phyloP scores from a whole-genome alignment of 2,113 vertebrate species.

The Labeo catla region DNA sequence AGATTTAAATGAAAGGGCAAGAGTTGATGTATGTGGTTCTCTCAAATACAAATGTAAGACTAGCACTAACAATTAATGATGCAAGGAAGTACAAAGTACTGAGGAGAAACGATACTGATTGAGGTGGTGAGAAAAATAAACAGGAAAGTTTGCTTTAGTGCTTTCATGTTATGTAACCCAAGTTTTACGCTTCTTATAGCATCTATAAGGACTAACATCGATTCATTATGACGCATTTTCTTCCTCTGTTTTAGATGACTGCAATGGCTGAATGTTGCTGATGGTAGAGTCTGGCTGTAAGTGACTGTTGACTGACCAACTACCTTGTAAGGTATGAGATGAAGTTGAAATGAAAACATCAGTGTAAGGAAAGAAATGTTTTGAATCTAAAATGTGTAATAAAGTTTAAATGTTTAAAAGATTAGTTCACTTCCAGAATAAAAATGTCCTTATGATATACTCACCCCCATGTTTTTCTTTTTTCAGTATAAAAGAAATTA shows the following conservation, averaged over 20 bases:
- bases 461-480: no score
- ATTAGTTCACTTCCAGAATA: no score
- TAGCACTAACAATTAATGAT: neutral
- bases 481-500: no score
- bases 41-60: neutral
- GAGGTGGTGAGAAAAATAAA: neutral
- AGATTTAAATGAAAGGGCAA: slow-evolving; percentile 23
- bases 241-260: neutral
- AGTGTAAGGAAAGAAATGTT: neutral
- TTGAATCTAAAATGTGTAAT: neutral
- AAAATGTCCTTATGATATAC: no score
- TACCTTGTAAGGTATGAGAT: neutral
- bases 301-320: slow-evolving; percentile 13
- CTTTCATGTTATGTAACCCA: neutral
- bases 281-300: neutral
- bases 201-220: neutral
- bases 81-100: neutral
- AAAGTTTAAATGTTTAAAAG: neutral
- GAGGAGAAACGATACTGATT: neutral
- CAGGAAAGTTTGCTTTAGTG: neutral
- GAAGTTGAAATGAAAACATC: neutral
- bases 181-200: neutral
- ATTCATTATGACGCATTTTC: neutral
- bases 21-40: slow-evolving; percentile 3
- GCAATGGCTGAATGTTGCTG: neutral